A percentile compares a stretch with the other conserved stretches of the same genome.
Conservation (phyloP, 1,140 invertebrate species). For the Steinernema feltiae region DNA sequence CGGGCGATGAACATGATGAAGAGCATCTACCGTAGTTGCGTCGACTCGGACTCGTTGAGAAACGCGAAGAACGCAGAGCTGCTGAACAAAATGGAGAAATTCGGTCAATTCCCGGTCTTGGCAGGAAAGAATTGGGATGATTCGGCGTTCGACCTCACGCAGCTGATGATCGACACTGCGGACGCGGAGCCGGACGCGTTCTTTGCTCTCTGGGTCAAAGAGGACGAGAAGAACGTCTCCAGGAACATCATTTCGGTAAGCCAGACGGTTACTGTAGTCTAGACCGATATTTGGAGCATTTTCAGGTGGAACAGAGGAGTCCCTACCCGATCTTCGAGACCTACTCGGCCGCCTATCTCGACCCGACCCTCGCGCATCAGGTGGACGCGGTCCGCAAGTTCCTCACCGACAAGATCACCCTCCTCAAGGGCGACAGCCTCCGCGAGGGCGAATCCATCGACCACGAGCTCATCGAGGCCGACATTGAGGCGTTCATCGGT, state of each 20-base stretch:
- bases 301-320: background rate
- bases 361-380: background rate
- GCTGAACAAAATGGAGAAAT: constrained; percentile 66
- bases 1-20: constrained; percentile 37
- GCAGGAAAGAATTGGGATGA: constrained; percentile 64
- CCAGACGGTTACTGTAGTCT: background rate
- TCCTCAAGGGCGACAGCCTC: background rate
- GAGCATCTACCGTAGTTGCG: constrained; percentile 29
- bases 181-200: constrained; percentile 70
- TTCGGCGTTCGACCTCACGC: constrained; percentile 69
- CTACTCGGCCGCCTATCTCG: background rate
- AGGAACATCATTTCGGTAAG: constrained; percentile 59
- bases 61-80: constrained; percentile 58
- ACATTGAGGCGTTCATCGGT: constrained; percentile 20
- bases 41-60: constrained; percentile 30
- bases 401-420: background rate
- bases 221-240: constrained; percentile 59
- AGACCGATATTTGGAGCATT: background rate
- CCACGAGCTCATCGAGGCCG: background rate
- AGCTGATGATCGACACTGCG: constrained; percentile 69
- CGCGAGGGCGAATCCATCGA: background rate
- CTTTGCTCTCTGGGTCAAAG: constrained; percentile 55
- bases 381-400: background rate
- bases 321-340: background rate
- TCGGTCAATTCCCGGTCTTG: constrained; percentile 80